phyloP scores from a whole-genome alignment of 2,797 vertebrate genomes.

The Psittacula echo region DNA sequence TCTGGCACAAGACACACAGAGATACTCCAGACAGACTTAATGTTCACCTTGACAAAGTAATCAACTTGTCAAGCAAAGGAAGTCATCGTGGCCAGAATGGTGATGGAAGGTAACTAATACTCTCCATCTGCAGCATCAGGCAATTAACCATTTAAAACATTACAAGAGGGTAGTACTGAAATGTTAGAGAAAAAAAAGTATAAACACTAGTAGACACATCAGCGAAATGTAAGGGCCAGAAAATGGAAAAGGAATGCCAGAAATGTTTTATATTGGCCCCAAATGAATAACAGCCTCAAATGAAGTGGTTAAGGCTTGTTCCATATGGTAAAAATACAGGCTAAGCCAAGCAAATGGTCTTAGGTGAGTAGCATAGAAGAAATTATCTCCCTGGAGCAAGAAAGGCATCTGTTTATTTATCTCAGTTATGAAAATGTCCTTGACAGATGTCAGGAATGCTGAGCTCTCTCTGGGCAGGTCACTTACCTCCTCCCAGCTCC shows the following conservation, averaged over 20 bases:
- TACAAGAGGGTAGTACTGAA: not conserved
- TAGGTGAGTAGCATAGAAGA: not conserved
- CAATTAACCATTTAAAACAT: slow-evolving; percentile 35
- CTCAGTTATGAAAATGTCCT: not conserved
- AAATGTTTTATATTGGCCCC: not conserved
- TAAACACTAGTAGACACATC: not conserved
- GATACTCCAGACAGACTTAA: not conserved
- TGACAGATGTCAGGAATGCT: not conserved
- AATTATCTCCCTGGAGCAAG: not conserved
- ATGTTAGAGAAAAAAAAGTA: not conserved
- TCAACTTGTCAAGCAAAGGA: slow-evolving; percentile 21
- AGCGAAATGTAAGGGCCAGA: not conserved
- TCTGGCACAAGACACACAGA: not conserved
- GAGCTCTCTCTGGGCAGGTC: not conserved
- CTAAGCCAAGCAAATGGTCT: not conserved
- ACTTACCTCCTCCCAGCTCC: not conserved
- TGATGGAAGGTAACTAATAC: slow-evolving; percentile 5
- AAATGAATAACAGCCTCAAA: slow-evolving; percentile 4
- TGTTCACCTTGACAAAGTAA: slow-evolving; percentile 28
- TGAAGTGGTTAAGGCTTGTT: slow-evolving; percentile 10
- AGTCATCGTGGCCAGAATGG: not conserved
- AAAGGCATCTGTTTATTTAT: not conserved
- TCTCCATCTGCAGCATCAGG: not conserved
- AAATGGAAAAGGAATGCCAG: not conserved
- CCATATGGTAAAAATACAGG: not conserved